Base-by-base conservation (phyloP, 1,140 invertebrate genomes). In the Bombus picipes region DNA sequence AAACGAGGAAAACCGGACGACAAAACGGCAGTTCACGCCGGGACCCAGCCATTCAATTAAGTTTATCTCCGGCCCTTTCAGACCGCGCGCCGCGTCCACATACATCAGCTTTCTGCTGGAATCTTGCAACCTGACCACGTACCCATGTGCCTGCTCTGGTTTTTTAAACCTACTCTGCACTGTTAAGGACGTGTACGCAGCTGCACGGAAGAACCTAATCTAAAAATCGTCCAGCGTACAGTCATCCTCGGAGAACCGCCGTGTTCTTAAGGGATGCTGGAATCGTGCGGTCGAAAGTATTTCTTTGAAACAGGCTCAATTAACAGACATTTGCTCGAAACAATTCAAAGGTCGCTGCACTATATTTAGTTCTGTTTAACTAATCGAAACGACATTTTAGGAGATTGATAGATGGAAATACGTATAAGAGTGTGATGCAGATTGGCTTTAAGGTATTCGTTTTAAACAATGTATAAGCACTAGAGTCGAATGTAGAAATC, bases 11-110 rank as follows among this genome's bases (percentile, higher is more conserved):
- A 86, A 34, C 77, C 83, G 87, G 57, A 83, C 83, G 83, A 88
- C 85, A 83, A 82, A 82, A 86, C 71, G 87, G 83, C 79, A 83
- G 62, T 89, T 89, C 85, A 75, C 62, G 88, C 82, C 74, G 81
- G 66, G 72, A 71, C 59, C 86, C 75, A 79, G 85, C 89, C 76
- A 89, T 90, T 91, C 87, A 89, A 90, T 91, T 91, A 89, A 90
- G 81, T 91, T 90, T 90, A 91, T 90, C 89, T 90, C 65, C 32
- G 59, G 43, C 59, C 68, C 79, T 83, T 66, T 81, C 68, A 43
- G 53, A 71, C 76, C 70, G 47, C 80, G 25, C 70, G 75, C 75
- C 83, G 76, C 68, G n/a, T 73, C n/a, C 83, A 70, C 85, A 78
- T 85, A 85, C 72, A 85, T 85, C 83, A 80, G 76, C 18, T 65